Conservation (phyloP, 2,888 invertebrate genomes). For the Diadromus collaris region DNA sequence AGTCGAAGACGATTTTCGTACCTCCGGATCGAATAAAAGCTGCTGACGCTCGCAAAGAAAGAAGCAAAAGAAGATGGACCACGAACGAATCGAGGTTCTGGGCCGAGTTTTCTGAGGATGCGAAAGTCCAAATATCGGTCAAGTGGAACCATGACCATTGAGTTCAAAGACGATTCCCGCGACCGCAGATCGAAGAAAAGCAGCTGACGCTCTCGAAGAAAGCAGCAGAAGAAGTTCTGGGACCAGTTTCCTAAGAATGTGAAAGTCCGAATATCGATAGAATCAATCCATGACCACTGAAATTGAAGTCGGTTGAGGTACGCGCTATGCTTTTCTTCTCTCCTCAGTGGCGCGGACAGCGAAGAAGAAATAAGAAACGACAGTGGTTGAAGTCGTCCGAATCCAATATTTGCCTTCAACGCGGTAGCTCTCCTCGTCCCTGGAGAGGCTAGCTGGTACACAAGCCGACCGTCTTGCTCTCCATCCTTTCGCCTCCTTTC, state of each 20-base stretch:
- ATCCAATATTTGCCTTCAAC: constrained; percentile 69
- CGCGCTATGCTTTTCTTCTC: background rate
- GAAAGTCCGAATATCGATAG: background rate
- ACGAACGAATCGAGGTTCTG: background rate
- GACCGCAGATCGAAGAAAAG: background rate
- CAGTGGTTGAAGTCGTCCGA: constrained; percentile 26
- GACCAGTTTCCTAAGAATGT: no score
- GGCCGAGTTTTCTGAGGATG: no score
- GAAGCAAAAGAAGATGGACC: background rate
- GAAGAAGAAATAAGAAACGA: constrained; percentile 56
- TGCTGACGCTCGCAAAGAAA: no score
- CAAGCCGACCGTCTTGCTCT: constrained; percentile 32
- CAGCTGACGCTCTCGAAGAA: background rate
- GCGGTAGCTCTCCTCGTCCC: constrained; percentile 50
- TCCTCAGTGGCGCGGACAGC: constrained; percentile 35
- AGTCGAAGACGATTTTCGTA: background rate
- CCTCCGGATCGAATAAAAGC: background rate
- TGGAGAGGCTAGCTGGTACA: constrained; percentile 40
- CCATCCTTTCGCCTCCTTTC: constrained; percentile 21
- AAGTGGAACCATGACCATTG: background rate
- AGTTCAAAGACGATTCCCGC: no score
- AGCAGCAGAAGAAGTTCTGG: no score
- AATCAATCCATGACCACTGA: background rate
- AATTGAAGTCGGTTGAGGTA: background rate
- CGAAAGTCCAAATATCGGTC: background rate